Conservation (phyloP, 1,140 invertebrate species). For the Apis mellifera region Amel_HAv3.1 CM009945.2:7597501-7598000, state of each 20-base stretch:
- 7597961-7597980: background rate
- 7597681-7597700: background rate
- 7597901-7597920: background rate
- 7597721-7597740: slow-evolving; percentile 78
- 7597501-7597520: slow-evolving; percentile 2
- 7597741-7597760: slow-evolving; percentile 75
- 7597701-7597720: slow-evolving; percentile 79
- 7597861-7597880: slow-evolving; percentile 22
- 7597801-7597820: slow-evolving; percentile 6
- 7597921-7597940: background rate
- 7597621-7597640: slow-evolving; percentile 80
- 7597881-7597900: slow-evolving; percentile 37
- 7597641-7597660: slow-evolving; percentile 77
- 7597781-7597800: background rate
- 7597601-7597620: slow-evolving; percentile 77
- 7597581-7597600: slow-evolving; percentile 61
- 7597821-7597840: slow-evolving; percentile 39
- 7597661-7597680: slow-evolving; percentile 41
- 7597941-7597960: background rate
- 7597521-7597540: slow-evolving; percentile 44
- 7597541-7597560: slow-evolving; percentile 50
- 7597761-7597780: slow-evolving; percentile 41
- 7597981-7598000: background rate
- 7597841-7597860: slow-evolving; percentile 24
- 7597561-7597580: slow-evolving; percentile 57